These are phyloP conservation scores for Megaceryle maxima DNA, from an alignment of 2,113 vertebrate species.

Conservation along the genomic window DNA sequence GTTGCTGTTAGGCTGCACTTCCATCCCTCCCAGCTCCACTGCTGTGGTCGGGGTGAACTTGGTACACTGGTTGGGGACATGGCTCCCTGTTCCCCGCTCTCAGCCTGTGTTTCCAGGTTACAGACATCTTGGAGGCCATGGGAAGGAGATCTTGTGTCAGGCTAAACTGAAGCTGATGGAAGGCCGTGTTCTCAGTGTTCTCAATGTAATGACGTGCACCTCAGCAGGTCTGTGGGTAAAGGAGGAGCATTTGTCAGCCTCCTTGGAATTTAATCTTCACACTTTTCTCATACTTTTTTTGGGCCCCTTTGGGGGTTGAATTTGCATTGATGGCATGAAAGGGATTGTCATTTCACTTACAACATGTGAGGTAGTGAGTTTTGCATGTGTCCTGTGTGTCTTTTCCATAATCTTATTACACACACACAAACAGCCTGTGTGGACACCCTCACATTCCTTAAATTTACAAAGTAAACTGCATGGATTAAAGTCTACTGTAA, in stretches of 20 bases:
- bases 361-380: neutral
- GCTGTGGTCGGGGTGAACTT: neutral
- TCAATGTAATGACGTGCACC: neutral
- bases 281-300: neutral
- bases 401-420: neutral
- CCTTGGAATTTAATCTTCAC: neutral
- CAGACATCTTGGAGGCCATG: fast-evolving
- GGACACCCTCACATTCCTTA: neutral
- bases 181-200: fast-evolving
- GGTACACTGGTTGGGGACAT: fast-evolving
- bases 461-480: neutral
- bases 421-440: neutral
- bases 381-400: neutral
- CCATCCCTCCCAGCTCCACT: neutral
- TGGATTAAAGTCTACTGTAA: neutral
- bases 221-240: neutral
- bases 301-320: neutral
- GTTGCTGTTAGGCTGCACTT: neutral
- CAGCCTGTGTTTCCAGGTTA: neutral
- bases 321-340: neutral
- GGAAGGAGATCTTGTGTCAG: neutral
- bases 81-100: neutral
- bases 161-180: neutral
- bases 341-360: neutral
- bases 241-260: neutral